These are phyloP conservation scores for Andinoacara biseriatus DNA, from an alignment of 2,113 vertebrate genomes.

Conservation along the genomic window DNA sequence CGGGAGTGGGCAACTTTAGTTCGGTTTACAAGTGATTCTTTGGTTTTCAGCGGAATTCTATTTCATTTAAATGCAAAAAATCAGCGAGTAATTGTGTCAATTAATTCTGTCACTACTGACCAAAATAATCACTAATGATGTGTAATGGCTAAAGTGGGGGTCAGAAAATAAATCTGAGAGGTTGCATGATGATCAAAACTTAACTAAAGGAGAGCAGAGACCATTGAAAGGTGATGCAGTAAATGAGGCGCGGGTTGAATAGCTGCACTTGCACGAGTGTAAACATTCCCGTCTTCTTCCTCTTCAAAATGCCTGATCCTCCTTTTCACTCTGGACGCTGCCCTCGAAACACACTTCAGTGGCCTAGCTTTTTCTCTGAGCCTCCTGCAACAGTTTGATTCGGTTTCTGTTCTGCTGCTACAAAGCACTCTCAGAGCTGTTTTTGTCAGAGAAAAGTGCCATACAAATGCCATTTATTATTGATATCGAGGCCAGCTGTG, in stretches of 20 bases:
- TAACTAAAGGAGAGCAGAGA: neutral
- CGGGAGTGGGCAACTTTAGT: neutral
- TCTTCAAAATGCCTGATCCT: slow-evolving; percentile 5
- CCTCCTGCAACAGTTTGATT: slow-evolving; percentile 42
- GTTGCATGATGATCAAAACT: neutral
- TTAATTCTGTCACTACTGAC: neutral
- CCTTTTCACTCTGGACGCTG: slow-evolving; percentile 19
- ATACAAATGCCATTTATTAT: slow-evolving; percentile 71
- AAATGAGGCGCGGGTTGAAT: neutral
- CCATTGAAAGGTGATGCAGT: neutral
- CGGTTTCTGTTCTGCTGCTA: slow-evolving; percentile 53
- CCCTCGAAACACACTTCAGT: slow-evolving; percentile 61
- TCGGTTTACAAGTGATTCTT: neutral
- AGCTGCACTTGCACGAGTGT: neutral
- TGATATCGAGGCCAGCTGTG: slow-evolving; percentile 63
- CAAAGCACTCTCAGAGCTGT: slow-evolving; percentile 54
- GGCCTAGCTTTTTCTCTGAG: slow-evolving; percentile 34
- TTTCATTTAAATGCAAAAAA: neutral
- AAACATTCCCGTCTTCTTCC: neutral
- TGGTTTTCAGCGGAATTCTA: neutral
- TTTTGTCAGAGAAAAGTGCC: slow-evolving; percentile 62
- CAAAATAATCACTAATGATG: neutral
- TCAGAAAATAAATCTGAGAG: neutral
- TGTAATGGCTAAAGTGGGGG: neutral
- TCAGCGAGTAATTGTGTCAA: neutral